Conservation (phyloP, 2,797 vertebrate genomes). For the Lycodopsis pacificus region DNA sequence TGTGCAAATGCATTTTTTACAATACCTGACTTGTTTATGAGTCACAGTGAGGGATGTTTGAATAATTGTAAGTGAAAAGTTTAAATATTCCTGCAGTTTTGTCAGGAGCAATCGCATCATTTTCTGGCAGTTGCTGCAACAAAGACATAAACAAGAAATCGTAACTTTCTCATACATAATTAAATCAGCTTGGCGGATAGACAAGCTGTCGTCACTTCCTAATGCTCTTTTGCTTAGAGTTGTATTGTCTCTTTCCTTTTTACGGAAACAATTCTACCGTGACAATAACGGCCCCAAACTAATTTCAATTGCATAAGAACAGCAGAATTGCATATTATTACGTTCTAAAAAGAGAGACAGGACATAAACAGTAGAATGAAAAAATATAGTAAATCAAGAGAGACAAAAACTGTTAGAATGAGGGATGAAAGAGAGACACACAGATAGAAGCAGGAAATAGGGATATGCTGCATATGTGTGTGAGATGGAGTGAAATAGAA, state of each 20-base stretch:
- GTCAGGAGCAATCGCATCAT: conserved; percentile 12
- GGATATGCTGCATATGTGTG: conserved; percentile 15
- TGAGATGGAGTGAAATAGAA: conserved; percentile 11
- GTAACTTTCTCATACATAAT: conserved; percentile 10
- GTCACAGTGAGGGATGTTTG: conserved; percentile 5
- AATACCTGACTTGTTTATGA: conserved; percentile 22
- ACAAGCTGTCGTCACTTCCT: background rate
- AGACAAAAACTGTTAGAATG: conserved; percentile 17
- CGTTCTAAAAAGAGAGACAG: background rate
- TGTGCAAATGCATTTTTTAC: conserved; percentile 13
- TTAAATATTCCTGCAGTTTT: conserved; percentile 3
- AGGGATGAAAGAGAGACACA: conserved; percentile 59
- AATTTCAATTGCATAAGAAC: conserved; percentile 19
- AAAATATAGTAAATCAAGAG: background rate
- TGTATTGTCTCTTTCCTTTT: conserved; percentile 8
- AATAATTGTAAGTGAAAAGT: conserved; percentile 30
- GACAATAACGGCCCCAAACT: conserved; percentile 6
- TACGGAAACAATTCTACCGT: conserved; percentile 5
- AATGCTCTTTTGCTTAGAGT: background rate
- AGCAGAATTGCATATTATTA: conserved; percentile 1
- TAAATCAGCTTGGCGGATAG: background rate
- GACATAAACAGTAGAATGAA: background rate
- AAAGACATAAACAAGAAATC: conserved; percentile 11
- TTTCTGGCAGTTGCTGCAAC: background rate
- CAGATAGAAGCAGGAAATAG: conserved; percentile 43